phyloP scores from a whole-genome alignment of 2,888 invertebrate genomes.

The Norana najaformis region DNA sequence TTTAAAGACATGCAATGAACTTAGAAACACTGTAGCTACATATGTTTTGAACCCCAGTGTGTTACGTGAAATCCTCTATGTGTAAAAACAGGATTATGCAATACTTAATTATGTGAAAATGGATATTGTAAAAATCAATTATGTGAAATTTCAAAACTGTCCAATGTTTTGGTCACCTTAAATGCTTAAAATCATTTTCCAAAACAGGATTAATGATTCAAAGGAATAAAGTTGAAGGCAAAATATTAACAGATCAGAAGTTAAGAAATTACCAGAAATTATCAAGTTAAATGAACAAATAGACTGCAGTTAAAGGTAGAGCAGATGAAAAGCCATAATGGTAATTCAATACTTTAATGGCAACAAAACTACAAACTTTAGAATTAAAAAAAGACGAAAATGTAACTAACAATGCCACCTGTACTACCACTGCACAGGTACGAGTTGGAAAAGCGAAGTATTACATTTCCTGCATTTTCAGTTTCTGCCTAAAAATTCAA shows the following conservation, averaged over 20 bases:
- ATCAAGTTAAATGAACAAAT: background rate
- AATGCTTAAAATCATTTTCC: background rate
- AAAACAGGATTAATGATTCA: background rate
- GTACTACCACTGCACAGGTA: slow-evolving; percentile 64
- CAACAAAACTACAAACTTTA: slow-evolving; percentile 9
- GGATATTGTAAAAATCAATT: background rate
- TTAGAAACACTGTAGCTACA: background rate
- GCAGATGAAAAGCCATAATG: background rate
- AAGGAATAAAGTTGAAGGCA: background rate
- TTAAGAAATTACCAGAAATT: background rate
- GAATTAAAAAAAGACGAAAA: background rate
- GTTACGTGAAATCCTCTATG: background rate
- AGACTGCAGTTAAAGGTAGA: background rate
- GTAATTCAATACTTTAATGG: background rate
- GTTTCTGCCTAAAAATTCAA: slow-evolving; percentile 67
- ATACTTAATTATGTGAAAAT: background rate
- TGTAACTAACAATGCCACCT: slow-evolving; percentile 53
- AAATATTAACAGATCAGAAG: background rate
- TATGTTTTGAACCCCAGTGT: background rate
- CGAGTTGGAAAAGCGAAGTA: slow-evolving; percentile 72
- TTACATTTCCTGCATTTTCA: slow-evolving; percentile 76
- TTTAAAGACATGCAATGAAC: background rate
- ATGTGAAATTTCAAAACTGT: background rate
- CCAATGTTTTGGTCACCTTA: background rate
- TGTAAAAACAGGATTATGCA: background rate